A percentile compares a stretch with the other conserved stretches of the same genome.
These are phyloP conservation scores for Pachyrhynchus sulphureomaculatus DNA, from an alignment of 1,140 invertebrate species.

Conservation along the genomic window DNA sequence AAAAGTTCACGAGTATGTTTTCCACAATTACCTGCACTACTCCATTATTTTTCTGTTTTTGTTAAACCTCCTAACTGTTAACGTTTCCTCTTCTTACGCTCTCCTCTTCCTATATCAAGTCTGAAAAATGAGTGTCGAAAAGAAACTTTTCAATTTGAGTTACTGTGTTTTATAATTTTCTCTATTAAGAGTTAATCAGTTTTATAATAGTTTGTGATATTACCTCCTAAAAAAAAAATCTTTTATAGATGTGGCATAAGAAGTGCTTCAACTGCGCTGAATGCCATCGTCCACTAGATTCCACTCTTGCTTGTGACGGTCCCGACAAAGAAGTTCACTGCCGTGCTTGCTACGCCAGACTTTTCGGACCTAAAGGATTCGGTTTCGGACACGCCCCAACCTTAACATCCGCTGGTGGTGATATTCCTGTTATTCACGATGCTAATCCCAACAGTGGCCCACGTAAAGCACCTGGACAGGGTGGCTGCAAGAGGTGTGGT, in stretches of 20 bases:
- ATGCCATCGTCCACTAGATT: constrained; percentile 93
- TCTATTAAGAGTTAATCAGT: no score
- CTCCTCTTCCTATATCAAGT: no score
- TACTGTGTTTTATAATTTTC: no score
- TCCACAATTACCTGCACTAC: no score
- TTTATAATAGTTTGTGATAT: no score
- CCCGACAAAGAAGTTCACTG: constrained; percentile 88
- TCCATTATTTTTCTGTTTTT: no score
- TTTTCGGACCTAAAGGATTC: constrained; percentile 88
- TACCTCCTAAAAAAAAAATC: neutral
- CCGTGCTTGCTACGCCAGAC: constrained; percentile 83
- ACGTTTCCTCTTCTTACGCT: no score
- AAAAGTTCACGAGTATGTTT: no score
- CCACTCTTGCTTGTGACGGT: constrained; percentile 84
- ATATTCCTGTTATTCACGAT: constrained; percentile 67
- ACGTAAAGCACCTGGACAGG: constrained; percentile 66
- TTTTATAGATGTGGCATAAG: constrained; percentile 86
- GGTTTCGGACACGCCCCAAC: constrained; percentile 86
- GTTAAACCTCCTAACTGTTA: no score
- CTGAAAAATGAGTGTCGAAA: no score
- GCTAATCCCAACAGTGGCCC: constrained; percentile 57
- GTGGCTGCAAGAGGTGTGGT: constrained; percentile 78
- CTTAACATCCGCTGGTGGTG: constrained; percentile 73
- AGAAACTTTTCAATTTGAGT: no score
- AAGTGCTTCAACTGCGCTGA: constrained; percentile 90